These are phyloP conservation scores for Ceyx margarethae DNA, from an alignment of 2,113 vertebrate genomes.

Conservation along the genomic window DNA sequence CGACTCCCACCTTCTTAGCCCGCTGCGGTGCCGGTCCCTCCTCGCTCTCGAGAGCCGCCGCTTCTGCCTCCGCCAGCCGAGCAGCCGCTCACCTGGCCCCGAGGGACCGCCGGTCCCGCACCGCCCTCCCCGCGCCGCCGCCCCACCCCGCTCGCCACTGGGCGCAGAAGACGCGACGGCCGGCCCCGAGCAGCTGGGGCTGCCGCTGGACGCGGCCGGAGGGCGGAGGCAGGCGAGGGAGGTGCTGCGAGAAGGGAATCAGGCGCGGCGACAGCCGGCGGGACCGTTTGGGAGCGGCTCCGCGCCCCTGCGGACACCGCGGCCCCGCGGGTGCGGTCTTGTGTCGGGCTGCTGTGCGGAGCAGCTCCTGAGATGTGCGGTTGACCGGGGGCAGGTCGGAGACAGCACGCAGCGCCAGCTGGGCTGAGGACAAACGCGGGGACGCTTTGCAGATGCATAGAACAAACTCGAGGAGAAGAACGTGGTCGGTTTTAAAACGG, in stretches of 20 bases:
- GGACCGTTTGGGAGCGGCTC: not conserved
- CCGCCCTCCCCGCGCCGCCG: not conserved
- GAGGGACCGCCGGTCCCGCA: not conserved
- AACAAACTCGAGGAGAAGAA: rapidly evolving
- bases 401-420: not conserved
- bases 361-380: not conserved
- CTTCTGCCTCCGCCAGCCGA: not conserved
- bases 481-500: not conserved
- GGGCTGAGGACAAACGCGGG: not conserved
- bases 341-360: not conserved
- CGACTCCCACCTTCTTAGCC: not conserved
- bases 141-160: not conserved
- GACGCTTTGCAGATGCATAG: rapidly evolving
- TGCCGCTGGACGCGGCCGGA: not conserved
- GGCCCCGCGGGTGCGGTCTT: not conserved
- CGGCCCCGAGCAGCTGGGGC: not conserved
- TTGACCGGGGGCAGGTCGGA: not conserved
- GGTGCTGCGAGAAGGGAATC: not conserved
- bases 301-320: not conserved
- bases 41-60: not conserved
- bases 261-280: not conserved
- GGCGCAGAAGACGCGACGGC: not conserved
- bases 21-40: not conserved
- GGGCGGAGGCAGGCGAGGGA: not conserved
- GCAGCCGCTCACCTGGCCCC: not conserved